A percentile compares a stretch with the other conserved stretches of the same genome.
Evolutionary conservation across 92 coral and sea anemone genomes (phyloP).

Genomic region (Porites evermanni): DNA sequence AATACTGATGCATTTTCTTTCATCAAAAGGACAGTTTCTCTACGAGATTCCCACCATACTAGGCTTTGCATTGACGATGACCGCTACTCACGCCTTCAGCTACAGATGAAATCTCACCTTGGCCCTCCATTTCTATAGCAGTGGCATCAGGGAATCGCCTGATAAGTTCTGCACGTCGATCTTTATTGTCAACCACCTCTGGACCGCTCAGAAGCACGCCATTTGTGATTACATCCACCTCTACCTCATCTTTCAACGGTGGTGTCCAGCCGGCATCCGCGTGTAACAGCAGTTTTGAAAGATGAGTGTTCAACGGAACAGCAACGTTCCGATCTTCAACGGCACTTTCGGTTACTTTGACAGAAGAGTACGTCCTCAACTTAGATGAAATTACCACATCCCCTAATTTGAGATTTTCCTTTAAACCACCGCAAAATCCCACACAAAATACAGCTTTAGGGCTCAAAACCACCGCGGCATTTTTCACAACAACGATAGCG

Average conservation of each 20-base stretch:
- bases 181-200: conserved; percentile 7
- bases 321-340: too few relatives aligned
- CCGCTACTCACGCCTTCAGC: too few relatives aligned
- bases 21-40: too few relatives aligned
- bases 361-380: background rate
- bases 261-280: conserved; percentile 48
- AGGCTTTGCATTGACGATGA: too few relatives aligned
- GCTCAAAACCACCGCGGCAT: background rate
- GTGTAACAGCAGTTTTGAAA: conserved; percentile 1
- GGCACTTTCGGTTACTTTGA: background rate
- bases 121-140: conserved; percentile 29
- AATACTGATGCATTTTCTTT: too few relatives aligned
- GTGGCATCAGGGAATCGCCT: conserved; percentile 24
- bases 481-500: background rate
- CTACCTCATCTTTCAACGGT: conserved; percentile 9
- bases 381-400: conserved; percentile 5
- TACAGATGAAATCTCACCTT: conserved; percentile 8
- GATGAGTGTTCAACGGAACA: background rate
- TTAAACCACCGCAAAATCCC: background rate
- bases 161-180: conserved; percentile 17
- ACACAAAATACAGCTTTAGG: conserved; percentile 14
- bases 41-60: too few relatives aligned
- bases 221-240: conserved; percentile 22
- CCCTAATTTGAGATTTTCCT: background rate
- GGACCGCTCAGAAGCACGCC: conserved; percentile 45